Evolutionary conservation across 2,113 vertebrate species (phyloP).

Genomic region (Clarias gariepinus): DNA sequence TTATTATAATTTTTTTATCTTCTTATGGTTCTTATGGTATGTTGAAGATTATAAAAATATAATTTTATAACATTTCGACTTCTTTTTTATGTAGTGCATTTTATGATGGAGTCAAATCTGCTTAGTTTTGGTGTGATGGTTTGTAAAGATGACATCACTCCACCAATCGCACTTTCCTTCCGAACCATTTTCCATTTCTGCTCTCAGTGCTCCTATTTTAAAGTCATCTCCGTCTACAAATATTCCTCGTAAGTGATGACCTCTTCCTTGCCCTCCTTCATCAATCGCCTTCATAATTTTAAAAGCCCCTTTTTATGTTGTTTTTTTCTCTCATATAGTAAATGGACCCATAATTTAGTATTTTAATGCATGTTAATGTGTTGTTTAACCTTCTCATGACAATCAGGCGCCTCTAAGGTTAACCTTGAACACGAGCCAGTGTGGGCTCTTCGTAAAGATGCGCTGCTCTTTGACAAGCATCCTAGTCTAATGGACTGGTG

Average conservation of each 20-base stretch:
- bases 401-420: conserved; percentile 81
- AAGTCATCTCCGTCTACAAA: conserved; percentile 48
- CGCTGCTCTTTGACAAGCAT: conserved; percentile 85
- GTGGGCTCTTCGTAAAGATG: conserved; percentile 82
- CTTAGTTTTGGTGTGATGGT: background rate
- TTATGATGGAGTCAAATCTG: background rate
- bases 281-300: conserved; percentile 77
- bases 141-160: conserved; percentile 5
- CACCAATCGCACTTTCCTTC: background rate
- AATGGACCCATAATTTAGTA: conserved; percentile 81
- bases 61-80: background rate
- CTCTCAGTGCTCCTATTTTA: conserved; percentile 55
- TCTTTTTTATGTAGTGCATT: too few relatives aligned
- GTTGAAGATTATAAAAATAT: background rate
- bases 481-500: conserved; percentile 88
- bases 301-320: conserved; percentile 82
- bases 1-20: background rate
- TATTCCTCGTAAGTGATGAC: conserved; percentile 36
- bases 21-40: background rate
- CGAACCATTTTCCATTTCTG: conserved; percentile 52
- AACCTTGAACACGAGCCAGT: conserved; percentile 85
- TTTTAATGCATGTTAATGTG: conserved; percentile 83
- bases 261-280: conserved; percentile 58
- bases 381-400: conserved; percentile 80
- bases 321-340: conserved; percentile 78